phyloP scores from a whole-genome alignment of 2,113 vertebrate genomes.

The pig (Sus scrofa) region T2T-Sscrofa CM000822.6:43766501-43767000 shows the following conservation, averaged over 20 bases:
- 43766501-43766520: neutral
- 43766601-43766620: neutral
- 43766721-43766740: neutral
- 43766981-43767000: neutral
- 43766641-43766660: neutral
- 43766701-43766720: neutral
- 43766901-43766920: neutral
- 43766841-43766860: neutral
- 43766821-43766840: neutral
- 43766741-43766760: neutral
- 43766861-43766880: neutral
- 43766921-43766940: neutral
- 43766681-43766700: neutral
- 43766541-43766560: no score
- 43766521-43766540: neutral
- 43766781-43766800: neutral
- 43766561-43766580: neutral
- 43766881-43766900: neutral
- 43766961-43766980: neutral
- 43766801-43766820: neutral
- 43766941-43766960: accelerated
- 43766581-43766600: neutral
- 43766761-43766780: neutral
- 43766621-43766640: neutral
- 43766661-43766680: neutral